Conservation (phyloP, 2,888 invertebrate genomes). For the Trissolcus japonicus region DNA sequence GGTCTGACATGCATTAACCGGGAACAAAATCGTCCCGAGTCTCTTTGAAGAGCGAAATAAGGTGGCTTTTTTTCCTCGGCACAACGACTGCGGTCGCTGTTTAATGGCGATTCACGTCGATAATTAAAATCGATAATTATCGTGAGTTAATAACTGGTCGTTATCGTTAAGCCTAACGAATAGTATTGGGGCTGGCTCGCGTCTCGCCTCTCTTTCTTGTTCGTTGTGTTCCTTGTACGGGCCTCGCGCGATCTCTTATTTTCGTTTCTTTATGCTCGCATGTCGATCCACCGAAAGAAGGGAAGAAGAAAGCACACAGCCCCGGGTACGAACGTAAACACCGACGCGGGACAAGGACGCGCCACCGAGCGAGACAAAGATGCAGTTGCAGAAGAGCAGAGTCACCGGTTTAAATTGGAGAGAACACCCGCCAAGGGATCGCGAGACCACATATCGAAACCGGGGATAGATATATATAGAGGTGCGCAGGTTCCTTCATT, state of each 20-base stretch:
- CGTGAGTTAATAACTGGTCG: conserved; percentile 73
- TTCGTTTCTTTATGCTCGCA: conserved; percentile 51
- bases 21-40: conserved; percentile 54
- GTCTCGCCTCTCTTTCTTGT: conserved; percentile 37
- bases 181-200: conserved; percentile 57
- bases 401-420: conserved; percentile 75
- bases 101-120: conserved; percentile 64
- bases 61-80: conserved; percentile 40
- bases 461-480: conserved; percentile 52
- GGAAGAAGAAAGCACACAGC: conserved; percentile 50
- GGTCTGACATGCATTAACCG: conserved; percentile 55
- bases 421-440: conserved; percentile 67
- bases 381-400: conserved; percentile 57
- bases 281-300: conserved; percentile 46
- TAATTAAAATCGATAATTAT: conserved; percentile 75
- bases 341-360: conserved; percentile 34
- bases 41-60: conserved; percentile 57
- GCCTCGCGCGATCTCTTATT: conserved; percentile 53
- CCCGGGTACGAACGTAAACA: conserved; percentile 50
- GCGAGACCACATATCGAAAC: conserved; percentile 57
- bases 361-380: conserved; percentile 30
- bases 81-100: conserved; percentile 44
- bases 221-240: conserved; percentile 40
- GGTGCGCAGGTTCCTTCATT: conserved; percentile 49
- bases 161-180: conserved; percentile 71